These are phyloP conservation scores for Amiota mariae DNA, from an alignment of 2,888 invertebrate species.

Conservation along the genomic window DNA sequence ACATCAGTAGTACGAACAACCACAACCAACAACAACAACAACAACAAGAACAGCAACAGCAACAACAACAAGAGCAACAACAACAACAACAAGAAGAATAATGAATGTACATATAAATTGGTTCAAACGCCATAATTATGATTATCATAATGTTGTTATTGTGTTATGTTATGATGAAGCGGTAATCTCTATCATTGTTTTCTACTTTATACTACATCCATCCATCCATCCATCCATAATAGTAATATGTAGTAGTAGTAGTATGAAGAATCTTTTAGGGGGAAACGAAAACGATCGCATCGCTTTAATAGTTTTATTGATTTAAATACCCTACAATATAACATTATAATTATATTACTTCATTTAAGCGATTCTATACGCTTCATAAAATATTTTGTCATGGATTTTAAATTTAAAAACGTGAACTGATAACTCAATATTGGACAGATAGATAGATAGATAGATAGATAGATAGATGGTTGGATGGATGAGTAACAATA, in stretches of 20 bases:
- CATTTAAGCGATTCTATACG: too few relatives aligned
- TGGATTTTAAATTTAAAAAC: background rate
- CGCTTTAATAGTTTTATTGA: slow-evolving; percentile 66
- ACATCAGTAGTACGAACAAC: background rate
- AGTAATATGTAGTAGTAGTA: too few relatives aligned
- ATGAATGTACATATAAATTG: slow-evolving; percentile 34
- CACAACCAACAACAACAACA: background rate
- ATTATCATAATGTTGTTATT: slow-evolving; percentile 54
- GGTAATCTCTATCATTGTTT: slow-evolving; percentile 66
- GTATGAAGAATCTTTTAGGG: slow-evolving; percentile 62
- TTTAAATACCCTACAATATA: slow-evolving; percentile 49
- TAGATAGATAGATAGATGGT: background rate
- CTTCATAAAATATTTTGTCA: too few relatives aligned
- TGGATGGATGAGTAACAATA: too few relatives aligned
- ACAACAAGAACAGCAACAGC: too few relatives aligned
- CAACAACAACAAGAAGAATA: slow-evolving; percentile 29
- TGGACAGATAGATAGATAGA: too few relatives aligned
- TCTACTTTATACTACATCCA: slow-evolving; percentile 12
- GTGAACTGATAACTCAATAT: too few relatives aligned
- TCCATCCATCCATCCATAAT: too few relatives aligned
- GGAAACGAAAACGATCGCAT: slow-evolving; percentile 65
- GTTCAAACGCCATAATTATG: slow-evolving; percentile 61
- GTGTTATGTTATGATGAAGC: slow-evolving; percentile 58
- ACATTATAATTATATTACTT: background rate
- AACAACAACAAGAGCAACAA: background rate